Base-by-base conservation (phyloP, 2,113 vertebrate genomes). In the Delphinapterus leucas region DNA sequence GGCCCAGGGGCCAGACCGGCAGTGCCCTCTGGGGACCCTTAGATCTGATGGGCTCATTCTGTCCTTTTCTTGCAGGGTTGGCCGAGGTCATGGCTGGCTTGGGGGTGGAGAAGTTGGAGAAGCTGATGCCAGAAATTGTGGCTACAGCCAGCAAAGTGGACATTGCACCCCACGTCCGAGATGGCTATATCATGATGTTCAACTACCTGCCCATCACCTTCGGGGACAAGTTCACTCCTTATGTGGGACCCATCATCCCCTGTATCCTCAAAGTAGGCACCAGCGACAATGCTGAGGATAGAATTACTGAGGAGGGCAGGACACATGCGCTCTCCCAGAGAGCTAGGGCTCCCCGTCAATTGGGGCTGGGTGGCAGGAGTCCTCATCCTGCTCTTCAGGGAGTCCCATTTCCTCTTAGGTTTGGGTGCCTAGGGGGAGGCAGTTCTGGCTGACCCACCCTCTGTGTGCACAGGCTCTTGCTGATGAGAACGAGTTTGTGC, bases 161-260 rank as follows among this genome's bases (percentile, higher is more conserved):
- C 98, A 99, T 99, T 8, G 99, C 99, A 4, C 99, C 99, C 38
- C 99, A 99, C 0, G 99, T 99, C 93, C 99, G 99, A 86, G 99
- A 99, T n/a, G 99, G 99, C 89, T 99, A 99, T 97, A 99, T 99
- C 95, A 99, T 99, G 99, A 99, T 99, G 99, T 99, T 99, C 98
- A 99, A 99, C 98, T 99, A 99, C 97, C 98, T 99, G 96, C 99
- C 99, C 1, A 99, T 99, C 95, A 99, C 99, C 82, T 99, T 99
- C 80, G 99, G 99, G 96, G 99, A 99, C 93, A 99, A 98, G 95
- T 99, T 99, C 92, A 99, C 99, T 47, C 99, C 99, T 20, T 99
- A 99, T 0, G 99, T 99, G 68, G 99, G 99, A 47, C 99, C 99
- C 95, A 99, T 99, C 98, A 99, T 99, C 97, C 99, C 99, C 76